phyloP scores from a whole-genome alignment of 2,888 invertebrate genomes.

The Bembecia ichneumoniformis region DNA sequence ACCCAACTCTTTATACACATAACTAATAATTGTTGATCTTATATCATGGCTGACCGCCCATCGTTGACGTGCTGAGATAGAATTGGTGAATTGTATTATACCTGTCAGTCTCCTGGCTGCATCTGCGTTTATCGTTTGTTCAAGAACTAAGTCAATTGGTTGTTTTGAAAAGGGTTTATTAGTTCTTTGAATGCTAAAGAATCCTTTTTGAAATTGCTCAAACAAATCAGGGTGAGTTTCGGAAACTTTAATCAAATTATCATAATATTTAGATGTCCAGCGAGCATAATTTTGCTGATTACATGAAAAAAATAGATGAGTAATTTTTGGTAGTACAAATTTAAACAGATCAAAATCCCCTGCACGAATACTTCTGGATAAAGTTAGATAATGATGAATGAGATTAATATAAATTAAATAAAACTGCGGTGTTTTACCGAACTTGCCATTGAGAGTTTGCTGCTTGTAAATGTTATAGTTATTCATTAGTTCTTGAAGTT shows the following conservation, averaged over 20 bases:
- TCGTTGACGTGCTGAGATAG: slow-evolving; percentile 15
- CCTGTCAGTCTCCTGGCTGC: slow-evolving; percentile 23
- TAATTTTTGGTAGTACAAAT: slow-evolving; percentile 9
- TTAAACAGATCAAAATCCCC: slow-evolving; percentile 5
- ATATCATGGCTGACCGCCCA: slow-evolving; percentile 15
- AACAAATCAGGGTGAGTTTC: background rate
- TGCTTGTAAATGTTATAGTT: slow-evolving; percentile 6
- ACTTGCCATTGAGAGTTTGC: slow-evolving; percentile 6
- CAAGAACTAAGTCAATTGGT: slow-evolving; percentile 18
- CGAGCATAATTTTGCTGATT: slow-evolving; percentile 18
- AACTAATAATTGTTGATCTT: slow-evolving; percentile 15
- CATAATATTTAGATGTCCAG: slow-evolving; percentile 5
- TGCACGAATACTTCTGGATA: slow-evolving; percentile 8
- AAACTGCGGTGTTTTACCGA: slow-evolving; percentile 10
- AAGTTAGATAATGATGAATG: background rate
- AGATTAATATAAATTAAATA: slow-evolving; percentile 10
- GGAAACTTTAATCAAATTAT: background rate
- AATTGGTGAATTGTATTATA: slow-evolving; percentile 14
- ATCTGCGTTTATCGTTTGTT: slow-evolving; percentile 32
- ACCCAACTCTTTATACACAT: slow-evolving; percentile 3
- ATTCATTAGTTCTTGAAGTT: slow-evolving; percentile 5
- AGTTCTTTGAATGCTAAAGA: slow-evolving; percentile 15
- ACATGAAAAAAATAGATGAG: slow-evolving; percentile 13
- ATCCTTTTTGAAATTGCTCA: slow-evolving; percentile 7
- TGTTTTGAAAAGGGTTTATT: slow-evolving; percentile 14